Base-by-base conservation (phyloP, 53 echinoderm and acorn worm species). In the Echinometra lucunter region DNA sequence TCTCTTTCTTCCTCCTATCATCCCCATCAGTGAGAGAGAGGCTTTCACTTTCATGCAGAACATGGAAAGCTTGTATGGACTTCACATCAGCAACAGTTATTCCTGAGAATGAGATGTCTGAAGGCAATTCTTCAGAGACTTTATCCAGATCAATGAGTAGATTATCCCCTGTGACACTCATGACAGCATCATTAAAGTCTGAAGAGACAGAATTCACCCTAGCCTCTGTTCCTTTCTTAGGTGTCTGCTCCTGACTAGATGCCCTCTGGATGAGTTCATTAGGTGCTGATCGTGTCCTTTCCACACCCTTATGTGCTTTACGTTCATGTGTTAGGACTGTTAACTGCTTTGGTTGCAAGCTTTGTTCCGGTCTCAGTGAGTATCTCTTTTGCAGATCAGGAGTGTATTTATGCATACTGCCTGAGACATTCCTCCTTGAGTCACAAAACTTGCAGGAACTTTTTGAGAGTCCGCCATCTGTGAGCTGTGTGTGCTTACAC, bases 1-100 rank as follows among this genome's bases (percentile, higher is more conserved):
- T 83, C 19, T 58, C 82, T 58, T 60, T 38, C 44, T 27, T 83
- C 28, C 38, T 44, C 25, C 85, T 82, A 8, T 82, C 94, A 63
- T 94, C 94, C 21, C 42, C 66, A 16, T 94, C 85, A 27, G 83
- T 37, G 16, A 80, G 38, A 2, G 80, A 78, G 3, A 81, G 58
- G 45, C 83, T 94, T 30, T 83, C 94, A 94, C 66, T 94, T 45
- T 94, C 85, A 45, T 94, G 66, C 16, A 94, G 45, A 38, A 94
- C 94, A 94, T 94, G 94, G 32, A 94, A 94, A 38, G 94, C 94
- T 60, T 94, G 94, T 57, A 94, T 94, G 38, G 94, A 94, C 85
- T 94, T 94, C 9, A 94, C 94, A 83, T 94, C 94, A 13, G 94
- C 94, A 37, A 83, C 94, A 3, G 94, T 94, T 44, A 94, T 94